phyloP scores from a whole-genome alignment of 1,140 invertebrate genomes.

The Anoplophora glabripennis region DNA sequence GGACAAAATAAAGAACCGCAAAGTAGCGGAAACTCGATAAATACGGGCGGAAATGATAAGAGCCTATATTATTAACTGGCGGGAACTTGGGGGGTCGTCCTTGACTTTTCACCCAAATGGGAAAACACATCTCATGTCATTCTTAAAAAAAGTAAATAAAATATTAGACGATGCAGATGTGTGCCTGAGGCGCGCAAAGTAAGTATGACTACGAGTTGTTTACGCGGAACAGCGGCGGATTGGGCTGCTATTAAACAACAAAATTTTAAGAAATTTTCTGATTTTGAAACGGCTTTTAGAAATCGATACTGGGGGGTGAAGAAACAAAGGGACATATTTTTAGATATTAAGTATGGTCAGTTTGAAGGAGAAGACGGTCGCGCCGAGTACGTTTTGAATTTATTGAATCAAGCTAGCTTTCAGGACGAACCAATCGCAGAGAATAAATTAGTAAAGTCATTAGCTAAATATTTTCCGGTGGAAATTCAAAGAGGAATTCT shows the following conservation, averaged over 20 bases:
- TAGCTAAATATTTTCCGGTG: slow-evolving; percentile 1
- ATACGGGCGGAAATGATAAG: too few species aligned
- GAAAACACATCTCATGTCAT: too few species aligned
- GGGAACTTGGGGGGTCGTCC: too few species aligned
- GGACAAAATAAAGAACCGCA: too few species aligned
- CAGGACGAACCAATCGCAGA: slow-evolving; percentile 2
- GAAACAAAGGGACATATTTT: background rate
- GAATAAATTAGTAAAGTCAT: background rate
- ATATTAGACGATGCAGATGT: too few species aligned
- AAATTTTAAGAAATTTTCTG: background rate
- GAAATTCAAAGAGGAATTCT: slow-evolving; percentile 3
- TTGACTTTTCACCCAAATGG: too few species aligned
- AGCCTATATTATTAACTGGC: too few species aligned
- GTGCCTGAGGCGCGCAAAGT: too few species aligned
- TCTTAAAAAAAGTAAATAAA: too few species aligned
- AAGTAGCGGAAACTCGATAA: too few species aligned
- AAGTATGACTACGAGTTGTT: too few species aligned
- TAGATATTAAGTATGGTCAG: background rate
- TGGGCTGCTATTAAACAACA: background rate
- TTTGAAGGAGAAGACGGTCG: background rate
- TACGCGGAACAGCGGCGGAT: background rate
- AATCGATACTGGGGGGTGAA: background rate
- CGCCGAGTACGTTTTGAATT: background rate
- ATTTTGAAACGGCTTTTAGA: background rate
- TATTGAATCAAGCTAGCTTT: too few species aligned